These are phyloP conservation scores for Actinemys pallida DNA, from an alignment of 2,113 vertebrate species.

Conservation along the genomic window DNA sequence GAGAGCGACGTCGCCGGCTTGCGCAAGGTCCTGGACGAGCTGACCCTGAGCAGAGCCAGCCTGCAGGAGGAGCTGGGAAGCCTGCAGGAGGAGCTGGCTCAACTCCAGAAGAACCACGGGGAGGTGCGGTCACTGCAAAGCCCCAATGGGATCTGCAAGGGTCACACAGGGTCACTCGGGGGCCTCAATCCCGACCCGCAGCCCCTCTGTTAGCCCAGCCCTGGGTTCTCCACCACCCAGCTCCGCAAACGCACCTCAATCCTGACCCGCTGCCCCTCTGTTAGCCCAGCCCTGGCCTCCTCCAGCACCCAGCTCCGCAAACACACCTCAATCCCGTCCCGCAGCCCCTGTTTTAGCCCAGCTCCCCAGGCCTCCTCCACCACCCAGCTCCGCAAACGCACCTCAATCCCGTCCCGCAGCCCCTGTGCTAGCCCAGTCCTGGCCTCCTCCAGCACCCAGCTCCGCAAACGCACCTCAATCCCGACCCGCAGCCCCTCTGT, in stretches of 20 bases:
- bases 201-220: too few relatives aligned
- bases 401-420: too few relatives aligned
- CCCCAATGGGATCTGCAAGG: not conserved
- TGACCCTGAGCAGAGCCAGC: conserved; percentile 75
- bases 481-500: too few relatives aligned
- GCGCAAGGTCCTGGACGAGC: conserved; percentile 78
- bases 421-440: too few relatives aligned
- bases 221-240: too few relatives aligned
- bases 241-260: too few relatives aligned
- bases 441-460: too few relatives aligned
- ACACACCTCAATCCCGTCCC: not conserved
- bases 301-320: not conserved
- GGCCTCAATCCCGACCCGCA: too few relatives aligned
- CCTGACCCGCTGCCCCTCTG: too few relatives aligned
- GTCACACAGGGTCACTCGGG: not conserved
- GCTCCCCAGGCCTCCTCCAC: too few relatives aligned
- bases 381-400: not conserved
- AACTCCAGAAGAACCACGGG: conserved; percentile 89
- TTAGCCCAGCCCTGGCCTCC: not conserved
- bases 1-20: conserved; percentile 81
- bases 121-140: conserved; percentile 76
- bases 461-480: too few relatives aligned
- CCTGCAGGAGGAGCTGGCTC: conserved; percentile 88
- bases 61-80: conserved; percentile 88
- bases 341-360: not conserved